phyloP scores from a whole-genome alignment of 2,797 vertebrate species.

The Poliocrania exsul region DNA sequence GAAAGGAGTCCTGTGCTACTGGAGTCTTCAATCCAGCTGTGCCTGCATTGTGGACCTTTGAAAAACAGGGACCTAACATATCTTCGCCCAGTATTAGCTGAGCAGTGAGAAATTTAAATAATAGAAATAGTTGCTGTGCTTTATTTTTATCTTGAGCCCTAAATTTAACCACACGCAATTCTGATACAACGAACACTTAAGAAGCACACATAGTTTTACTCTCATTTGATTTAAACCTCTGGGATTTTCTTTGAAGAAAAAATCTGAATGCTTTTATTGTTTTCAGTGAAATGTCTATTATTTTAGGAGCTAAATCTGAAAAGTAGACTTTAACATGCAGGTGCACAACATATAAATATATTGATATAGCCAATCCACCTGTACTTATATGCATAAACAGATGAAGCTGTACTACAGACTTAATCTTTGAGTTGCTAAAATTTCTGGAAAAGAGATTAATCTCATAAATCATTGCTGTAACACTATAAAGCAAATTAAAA shows the following conservation, averaged over 20 bases:
- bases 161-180: background rate
- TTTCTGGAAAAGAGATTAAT: background rate
- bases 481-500: constrained; percentile 31
- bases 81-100: background rate
- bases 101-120: background rate
- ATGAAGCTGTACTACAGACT: background rate
- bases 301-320: background rate
- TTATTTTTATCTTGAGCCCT: background rate
- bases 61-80: background rate
- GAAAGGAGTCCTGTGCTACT: background rate
- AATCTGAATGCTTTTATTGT: background rate
- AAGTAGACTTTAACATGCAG: background rate
- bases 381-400: background rate
- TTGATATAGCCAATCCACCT: background rate
- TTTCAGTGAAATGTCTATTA: background rate
- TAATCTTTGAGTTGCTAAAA: background rate
- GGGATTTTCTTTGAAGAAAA: background rate
- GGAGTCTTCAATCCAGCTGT: background rate
- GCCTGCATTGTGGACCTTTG: rapidly evolving
- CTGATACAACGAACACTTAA: background rate
- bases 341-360: background rate
- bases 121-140: background rate
- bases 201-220: background rate
- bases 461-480: constrained; percentile 8
- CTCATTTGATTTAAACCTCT: background rate